phyloP scores from a whole-genome alignment of 2,888 invertebrate genomes.

The Ectemnius continuus region DNA sequence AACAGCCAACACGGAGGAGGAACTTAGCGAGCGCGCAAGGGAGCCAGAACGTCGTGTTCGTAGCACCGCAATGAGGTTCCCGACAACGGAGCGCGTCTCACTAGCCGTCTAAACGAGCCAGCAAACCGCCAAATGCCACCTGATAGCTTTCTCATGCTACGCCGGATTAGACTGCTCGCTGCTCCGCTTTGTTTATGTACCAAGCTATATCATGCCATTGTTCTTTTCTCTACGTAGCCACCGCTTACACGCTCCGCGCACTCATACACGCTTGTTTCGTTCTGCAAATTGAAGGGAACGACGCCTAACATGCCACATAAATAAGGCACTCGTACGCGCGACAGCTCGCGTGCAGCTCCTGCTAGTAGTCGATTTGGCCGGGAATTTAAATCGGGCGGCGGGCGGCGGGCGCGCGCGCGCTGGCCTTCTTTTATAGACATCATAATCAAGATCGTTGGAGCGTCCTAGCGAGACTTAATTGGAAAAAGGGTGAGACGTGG shows the following conservation, averaged over 20 bases:
- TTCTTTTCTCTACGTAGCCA: no score
- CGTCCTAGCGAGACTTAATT: constrained; percentile 57
- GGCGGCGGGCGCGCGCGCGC: neutral
- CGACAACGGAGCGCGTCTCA: constrained; percentile 60
- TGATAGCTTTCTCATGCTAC: constrained; percentile 58
- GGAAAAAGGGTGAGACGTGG: constrained; percentile 45
- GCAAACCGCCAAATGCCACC: constrained; percentile 68
- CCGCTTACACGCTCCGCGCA: no score
- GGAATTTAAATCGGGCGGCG: neutral
- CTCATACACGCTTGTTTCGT: neutral
- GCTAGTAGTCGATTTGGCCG: no score
- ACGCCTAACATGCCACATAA: no score
- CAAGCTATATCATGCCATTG: no score
- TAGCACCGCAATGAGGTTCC: constrained; percentile 66
- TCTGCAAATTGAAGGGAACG: constrained; percentile 8
- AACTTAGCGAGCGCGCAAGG: constrained; percentile 52
- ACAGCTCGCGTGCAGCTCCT: no score
- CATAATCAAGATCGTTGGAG: constrained; percentile 16
- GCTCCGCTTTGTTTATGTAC: no score
- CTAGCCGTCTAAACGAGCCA: constrained; percentile 64
- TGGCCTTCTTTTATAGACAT: constrained; percentile 22
- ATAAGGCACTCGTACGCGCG: no score
- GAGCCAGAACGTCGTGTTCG: constrained; percentile 68
- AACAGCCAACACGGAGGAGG: constrained; percentile 14
- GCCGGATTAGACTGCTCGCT: no score